Evolutionary conservation across 2,797 vertebrate genomes (phyloP).

Genomic region (Apogon hyalosoma): DNA sequence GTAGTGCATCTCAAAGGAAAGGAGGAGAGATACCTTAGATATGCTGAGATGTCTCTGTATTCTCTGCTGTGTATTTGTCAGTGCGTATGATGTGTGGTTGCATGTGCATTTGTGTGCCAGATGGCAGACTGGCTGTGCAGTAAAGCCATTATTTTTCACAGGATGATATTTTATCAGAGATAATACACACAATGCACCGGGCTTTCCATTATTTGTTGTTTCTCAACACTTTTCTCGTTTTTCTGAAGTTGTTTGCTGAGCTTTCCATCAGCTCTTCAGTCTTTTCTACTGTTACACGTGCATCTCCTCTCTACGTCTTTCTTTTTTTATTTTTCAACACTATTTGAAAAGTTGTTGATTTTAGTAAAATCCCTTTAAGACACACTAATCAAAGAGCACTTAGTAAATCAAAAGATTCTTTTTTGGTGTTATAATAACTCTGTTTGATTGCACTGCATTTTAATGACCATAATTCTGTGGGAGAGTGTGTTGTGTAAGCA

Average conservation of each 20-base stretch:
- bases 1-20: conserved; percentile 37
- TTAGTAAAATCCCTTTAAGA: conserved; percentile 62
- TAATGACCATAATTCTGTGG: conserved; percentile 70
- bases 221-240: conserved; percentile 58
- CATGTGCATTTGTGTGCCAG: conserved; percentile 36
- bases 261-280: conserved; percentile 59
- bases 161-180: conserved; percentile 69
- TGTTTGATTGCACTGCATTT: conserved; percentile 68
- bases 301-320: conserved; percentile 26
- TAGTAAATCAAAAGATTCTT: conserved; percentile 61
- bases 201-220: conserved; percentile 75
- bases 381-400: conserved; percentile 63
- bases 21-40: conserved; percentile 36
- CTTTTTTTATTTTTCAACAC: conserved; percentile 28
- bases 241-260: conserved; percentile 65
- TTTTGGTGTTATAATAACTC: conserved; percentile 68
- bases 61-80: conserved; percentile 53
- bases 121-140: conserved; percentile 60
- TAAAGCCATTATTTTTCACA: conserved; percentile 76
- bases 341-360: conserved; percentile 66
- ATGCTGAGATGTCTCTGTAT: conserved; percentile 54
- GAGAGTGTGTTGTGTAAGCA: conserved; percentile 63
- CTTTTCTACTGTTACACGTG: conserved; percentile 18
- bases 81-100: conserved; percentile 30
- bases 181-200: conserved; percentile 58